phyloP scores from a whole-genome alignment of 2,113 vertebrate species.

The Tragelaphus imberbis region DNA sequence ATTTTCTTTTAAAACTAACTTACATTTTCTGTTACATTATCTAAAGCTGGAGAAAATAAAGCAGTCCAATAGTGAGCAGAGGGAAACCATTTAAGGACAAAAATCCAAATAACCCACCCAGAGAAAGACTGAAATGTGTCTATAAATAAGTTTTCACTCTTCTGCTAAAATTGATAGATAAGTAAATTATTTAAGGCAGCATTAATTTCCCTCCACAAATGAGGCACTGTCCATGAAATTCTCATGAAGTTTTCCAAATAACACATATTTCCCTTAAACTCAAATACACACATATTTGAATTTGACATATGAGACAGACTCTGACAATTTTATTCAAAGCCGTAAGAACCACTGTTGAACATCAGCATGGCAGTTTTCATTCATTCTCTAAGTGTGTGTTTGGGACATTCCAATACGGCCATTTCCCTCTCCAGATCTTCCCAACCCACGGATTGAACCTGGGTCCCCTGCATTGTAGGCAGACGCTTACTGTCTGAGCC shows the following conservation, averaged over 20 bases:
- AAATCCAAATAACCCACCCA: not conserved
- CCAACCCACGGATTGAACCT: rapidly evolving
- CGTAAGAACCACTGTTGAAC: not conserved
- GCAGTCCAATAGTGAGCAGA: not conserved
- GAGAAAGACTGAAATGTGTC: not conserved
- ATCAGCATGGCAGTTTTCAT: not conserved
- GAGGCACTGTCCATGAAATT: not conserved
- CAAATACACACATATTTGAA: not conserved
- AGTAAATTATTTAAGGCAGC: not conserved
- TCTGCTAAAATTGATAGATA: not conserved
- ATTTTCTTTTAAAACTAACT: not conserved
- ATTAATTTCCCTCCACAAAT: not conserved
- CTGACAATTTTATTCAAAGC: conserved; percentile 7
- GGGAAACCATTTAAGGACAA: not conserved
- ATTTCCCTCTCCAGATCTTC: not conserved
- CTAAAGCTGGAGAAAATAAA: not conserved
- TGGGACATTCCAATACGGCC: not conserved
- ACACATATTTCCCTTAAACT: not conserved
- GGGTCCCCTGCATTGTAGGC: not conserved
- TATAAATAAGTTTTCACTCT: not conserved
- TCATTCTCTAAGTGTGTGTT: not conserved
- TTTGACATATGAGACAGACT: not conserved
- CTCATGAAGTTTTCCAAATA: not conserved
- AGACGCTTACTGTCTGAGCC: not conserved
- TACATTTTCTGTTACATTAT: conserved; percentile 7